Evolutionary conservation across 2,888 invertebrate species (phyloP), one percentile per base, ranked within the genome.

Genomic region (Troglohyphantes excavatus): DNA sequence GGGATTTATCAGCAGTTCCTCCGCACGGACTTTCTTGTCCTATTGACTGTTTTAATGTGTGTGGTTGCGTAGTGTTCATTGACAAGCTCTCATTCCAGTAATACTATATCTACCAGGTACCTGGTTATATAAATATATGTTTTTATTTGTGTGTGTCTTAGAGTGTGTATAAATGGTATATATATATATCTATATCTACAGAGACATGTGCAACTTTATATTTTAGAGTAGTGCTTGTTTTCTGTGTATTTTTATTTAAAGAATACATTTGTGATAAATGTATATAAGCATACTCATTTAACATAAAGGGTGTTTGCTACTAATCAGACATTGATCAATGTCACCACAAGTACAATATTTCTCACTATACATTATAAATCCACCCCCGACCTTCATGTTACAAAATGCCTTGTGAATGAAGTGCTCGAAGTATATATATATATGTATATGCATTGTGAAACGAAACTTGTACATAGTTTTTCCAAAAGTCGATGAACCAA

Each of bases 141-240:
- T 53, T 53, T 53, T 1, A 13, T 53, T 53, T 63, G 78, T 72
- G 65, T 87, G 87, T 81, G 87, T 73, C 78, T 73, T 72, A 86
- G 39, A 39, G 63, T 65, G 21, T 73, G 43, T 79, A 65, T 79
- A 79, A 29, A 63, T 63, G 33, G 43, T 59, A 73, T 65, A 68
- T 78, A 68, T 68, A 72, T 65, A 79, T 76, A 68, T 67, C 78
- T 75, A 88, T 67, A 81, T n/a, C n/a, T 27, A 81, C 59, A 89
- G 27, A 81, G 21, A 86, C 26, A 46, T 75, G 67, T 73, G 33
- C 73, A 67, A 72, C n/a, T 82, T 72, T 82, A 82, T 82, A 88
- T 81, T 67, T 67, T 89, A 68, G 68, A 53, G 68, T 82, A 53
- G 88, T 89, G 88, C 68, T 78, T 78, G 53, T 82, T 89, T 82